Base-by-base conservation (phyloP, 2,888 invertebrate species). In the Lordiphosa fenestrarum region DNA sequence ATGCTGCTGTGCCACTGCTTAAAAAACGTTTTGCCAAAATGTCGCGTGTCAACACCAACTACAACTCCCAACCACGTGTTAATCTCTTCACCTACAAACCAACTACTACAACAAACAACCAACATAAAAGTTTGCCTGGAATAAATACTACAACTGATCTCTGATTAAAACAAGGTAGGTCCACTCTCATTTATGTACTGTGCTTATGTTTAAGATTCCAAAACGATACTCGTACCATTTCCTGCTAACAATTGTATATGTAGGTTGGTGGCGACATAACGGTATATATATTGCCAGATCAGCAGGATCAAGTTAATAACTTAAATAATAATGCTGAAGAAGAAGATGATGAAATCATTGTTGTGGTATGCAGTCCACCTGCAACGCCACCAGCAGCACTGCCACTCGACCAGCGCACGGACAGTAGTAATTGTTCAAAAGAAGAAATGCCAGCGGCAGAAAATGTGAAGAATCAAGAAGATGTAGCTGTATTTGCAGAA, bases 101-200 rank as follows among this genome's bases (percentile, higher is more conserved):
- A 57, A 67, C 71, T 62, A 61, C 66, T 61, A 38, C 57, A 58
- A 81, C 51, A 73, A 73, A 70, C 82, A 85, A 84, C 87, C 53
- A 30, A 30, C 83, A 74, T 84, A 81, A 87, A 88, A 89, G 89
- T 89, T 89, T 86, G 88, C 88, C 89, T 88, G 89, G 89, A 89
- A 88, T 86, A 89, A 89, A 85, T 88, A 86, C 88, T 88, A 88
- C 89, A 88, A 89, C 89, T 89, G 89, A 89, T 88, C 88, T 86
- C 81, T 83, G 82, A 83, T 74, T 75, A 73, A 75, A 80, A 74
- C 72, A 84, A 87, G 88, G 87, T 88, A 84, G 85, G 88, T 87
- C 44, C 15, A 44, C 30, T 30, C 30, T 30, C 4, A 68, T 15
- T 46, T 56, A 40, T 42, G 39, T 57, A 35, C 15, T 46, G 37